A percentile compares a stretch with the other conserved stretches of the same genome.
These are phyloP conservation scores for Bedellia somnulentella DNA, from an alignment of 2,888 invertebrate genomes.

Conservation along the genomic window DNA sequence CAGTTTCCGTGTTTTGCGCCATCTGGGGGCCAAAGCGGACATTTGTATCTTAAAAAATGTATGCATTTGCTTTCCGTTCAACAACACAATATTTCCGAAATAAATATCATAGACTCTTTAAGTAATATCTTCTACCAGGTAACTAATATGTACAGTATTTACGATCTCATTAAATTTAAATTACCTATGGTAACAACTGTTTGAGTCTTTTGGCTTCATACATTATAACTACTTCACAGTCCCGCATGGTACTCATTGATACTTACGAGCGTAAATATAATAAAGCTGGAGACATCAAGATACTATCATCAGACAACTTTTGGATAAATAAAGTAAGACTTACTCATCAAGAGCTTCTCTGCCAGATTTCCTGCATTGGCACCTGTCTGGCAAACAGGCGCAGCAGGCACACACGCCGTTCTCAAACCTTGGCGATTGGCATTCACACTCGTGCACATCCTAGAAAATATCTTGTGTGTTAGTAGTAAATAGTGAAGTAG, in stretches of 20 bases:
- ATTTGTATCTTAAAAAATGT: neutral
- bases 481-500: no score
- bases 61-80: no score
- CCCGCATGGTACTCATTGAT: no score
- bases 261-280: no score
- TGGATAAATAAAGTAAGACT: constrained; percentile 1
- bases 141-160: no score
- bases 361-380: constrained; percentile 29
- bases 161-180: no score
- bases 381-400: constrained; percentile 22
- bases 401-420: constrained; percentile 28
- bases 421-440: constrained; percentile 19
- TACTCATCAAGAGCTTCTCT: constrained; percentile 34
- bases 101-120: no score
- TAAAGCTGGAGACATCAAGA: neutral
- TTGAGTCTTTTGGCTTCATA: no score
- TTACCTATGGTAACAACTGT: no score
- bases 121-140: no score
- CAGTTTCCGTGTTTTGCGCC: constrained; percentile 30
- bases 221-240: no score
- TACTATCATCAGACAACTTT: neutral
- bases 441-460: neutral
- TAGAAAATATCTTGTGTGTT: constrained; percentile 16
- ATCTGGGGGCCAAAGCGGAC: constrained; percentile 19
- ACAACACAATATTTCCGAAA: no score